phyloP scores from a whole-genome alignment of 2,888 invertebrate genomes.

The Cosmopolites sordidus region DNA sequence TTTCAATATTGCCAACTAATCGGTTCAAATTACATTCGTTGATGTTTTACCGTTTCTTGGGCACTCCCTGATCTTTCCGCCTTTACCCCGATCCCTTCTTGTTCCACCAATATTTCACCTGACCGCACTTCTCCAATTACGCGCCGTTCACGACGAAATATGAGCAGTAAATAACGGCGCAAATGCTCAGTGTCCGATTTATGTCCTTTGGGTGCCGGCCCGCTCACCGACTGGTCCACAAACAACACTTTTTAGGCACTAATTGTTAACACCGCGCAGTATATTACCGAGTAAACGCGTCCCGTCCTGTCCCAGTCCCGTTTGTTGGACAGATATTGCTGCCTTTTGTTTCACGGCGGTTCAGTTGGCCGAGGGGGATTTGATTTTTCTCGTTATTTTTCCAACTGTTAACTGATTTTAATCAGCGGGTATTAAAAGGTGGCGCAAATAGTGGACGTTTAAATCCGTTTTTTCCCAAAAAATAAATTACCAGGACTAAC shows the following conservation, averaged over 20 bases:
- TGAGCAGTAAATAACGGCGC: constrained; percentile 49
- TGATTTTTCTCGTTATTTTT: too few relatives aligned
- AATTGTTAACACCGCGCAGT: constrained; percentile 37
- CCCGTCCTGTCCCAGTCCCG: background rate
- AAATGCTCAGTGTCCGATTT: constrained; percentile 48
- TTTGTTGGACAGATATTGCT: background rate
- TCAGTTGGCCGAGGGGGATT: too few relatives aligned
- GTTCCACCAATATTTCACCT: constrained; percentile 44
- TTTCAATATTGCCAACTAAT: too few relatives aligned
- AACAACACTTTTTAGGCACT: constrained; percentile 38
- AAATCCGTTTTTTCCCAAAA: too few relatives aligned
- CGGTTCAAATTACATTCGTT: too few relatives aligned
- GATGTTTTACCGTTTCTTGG: background rate
- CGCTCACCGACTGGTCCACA: constrained; percentile 35
- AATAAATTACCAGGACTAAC: too few relatives aligned
- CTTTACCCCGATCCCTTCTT: background rate
- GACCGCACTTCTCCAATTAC: constrained; percentile 52
- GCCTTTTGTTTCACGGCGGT: background rate
- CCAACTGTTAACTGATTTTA: too few relatives aligned
- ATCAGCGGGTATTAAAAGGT: too few relatives aligned
- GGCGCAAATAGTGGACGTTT: too few relatives aligned
- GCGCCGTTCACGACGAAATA: constrained; percentile 49
- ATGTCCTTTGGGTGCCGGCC: background rate
- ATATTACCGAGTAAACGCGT: constrained; percentile 33
- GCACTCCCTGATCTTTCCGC: constrained; percentile 38